These are phyloP conservation scores for Endotricha flammealis DNA, from an alignment of 2,888 invertebrate species.

Conservation along the genomic window DNA sequence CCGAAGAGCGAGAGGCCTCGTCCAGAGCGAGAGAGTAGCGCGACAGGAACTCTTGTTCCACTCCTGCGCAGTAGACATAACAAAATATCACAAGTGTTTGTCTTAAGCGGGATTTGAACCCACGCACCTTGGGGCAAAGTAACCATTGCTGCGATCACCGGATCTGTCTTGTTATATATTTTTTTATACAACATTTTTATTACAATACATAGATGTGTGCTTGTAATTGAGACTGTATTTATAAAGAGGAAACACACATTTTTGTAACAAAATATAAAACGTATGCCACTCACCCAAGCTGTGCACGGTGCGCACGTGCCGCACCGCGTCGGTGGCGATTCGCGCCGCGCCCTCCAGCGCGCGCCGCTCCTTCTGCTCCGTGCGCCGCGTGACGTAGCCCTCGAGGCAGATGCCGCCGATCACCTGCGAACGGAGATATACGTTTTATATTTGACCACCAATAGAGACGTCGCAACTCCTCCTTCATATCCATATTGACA, in stretches of 20 bases:
- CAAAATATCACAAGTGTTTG: too few species aligned
- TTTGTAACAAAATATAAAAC: background rate
- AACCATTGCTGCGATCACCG: too few species aligned
- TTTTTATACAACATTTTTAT: too few species aligned
- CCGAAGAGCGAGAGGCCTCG: constrained; percentile 55
- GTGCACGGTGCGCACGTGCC: constrained; percentile 81
- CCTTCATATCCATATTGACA: too few species aligned
- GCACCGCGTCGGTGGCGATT: constrained; percentile 81
- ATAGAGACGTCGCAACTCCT: too few species aligned
- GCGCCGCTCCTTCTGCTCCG: constrained; percentile 68
- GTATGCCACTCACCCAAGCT: constrained; percentile 63
- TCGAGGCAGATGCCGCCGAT: constrained; percentile 80
- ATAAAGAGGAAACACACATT: too few species aligned
- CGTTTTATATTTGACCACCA: background rate
- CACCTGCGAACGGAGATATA: constrained; percentile 38
- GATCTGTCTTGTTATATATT: too few species aligned
- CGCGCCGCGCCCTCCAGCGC: constrained; percentile 79
- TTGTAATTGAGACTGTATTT: too few species aligned
- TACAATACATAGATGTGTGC: too few species aligned
- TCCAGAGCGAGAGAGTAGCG: constrained; percentile 69
- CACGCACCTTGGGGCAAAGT: too few species aligned
- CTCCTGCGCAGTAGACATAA: constrained; percentile 41
- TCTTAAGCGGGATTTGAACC: too few species aligned
- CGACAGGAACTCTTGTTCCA: constrained; percentile 71
- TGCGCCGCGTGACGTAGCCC: constrained; percentile 71